Evolutionary conservation across 2,888 invertebrate species (phyloP).

Genomic region (Tetranychus piercei): DNA sequence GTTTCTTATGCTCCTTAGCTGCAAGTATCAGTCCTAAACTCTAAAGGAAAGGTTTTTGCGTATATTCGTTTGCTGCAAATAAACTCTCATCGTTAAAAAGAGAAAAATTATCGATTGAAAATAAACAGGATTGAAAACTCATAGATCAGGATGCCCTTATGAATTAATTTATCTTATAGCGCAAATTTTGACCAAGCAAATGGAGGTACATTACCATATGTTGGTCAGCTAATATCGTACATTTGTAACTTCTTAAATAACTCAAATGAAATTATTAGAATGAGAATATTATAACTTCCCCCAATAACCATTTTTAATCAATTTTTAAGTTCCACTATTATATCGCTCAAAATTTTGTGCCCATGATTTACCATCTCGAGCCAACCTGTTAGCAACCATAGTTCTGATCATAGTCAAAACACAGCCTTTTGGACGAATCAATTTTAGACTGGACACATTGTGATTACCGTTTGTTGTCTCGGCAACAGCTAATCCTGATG

Average conservation of each 20-base stretch:
- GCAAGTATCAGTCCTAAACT: too few relatives aligned
- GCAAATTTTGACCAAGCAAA: conserved; percentile 54
- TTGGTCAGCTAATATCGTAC: conserved; percentile 41
- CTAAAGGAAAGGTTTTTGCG: too few relatives aligned
- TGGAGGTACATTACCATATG: conserved; percentile 45
- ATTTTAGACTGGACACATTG: conserved; percentile 50
- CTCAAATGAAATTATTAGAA: conserved; percentile 36
- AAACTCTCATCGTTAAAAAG: too few relatives aligned
- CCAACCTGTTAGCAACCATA: conserved; percentile 62
- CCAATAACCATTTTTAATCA: conserved; percentile 49
- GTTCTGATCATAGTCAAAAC: conserved; percentile 55
- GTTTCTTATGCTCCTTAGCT: too few relatives aligned
- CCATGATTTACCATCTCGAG: conserved; percentile 54
- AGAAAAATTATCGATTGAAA: not conserved
- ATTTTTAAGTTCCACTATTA: conserved; percentile 60
- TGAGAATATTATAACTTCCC: conserved; percentile 52
- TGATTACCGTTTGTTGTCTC: conserved; percentile 61
- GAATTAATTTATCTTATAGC: conserved; percentile 42
- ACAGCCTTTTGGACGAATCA: conserved; percentile 45
- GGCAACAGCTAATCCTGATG: conserved; percentile 39
- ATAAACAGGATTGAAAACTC: conserved; percentile 40
- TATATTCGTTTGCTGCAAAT: too few relatives aligned
- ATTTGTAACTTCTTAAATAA: conserved; percentile 37
- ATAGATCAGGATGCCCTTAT: conserved; percentile 55
- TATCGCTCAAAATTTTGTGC: conserved; percentile 45